A percentile compares a stretch with the other conserved stretches of the same genome.
These are phyloP conservation scores for Parascotia fuliginaria DNA, from an alignment of 2,888 invertebrate genomes.

Conservation along the genomic window DNA sequence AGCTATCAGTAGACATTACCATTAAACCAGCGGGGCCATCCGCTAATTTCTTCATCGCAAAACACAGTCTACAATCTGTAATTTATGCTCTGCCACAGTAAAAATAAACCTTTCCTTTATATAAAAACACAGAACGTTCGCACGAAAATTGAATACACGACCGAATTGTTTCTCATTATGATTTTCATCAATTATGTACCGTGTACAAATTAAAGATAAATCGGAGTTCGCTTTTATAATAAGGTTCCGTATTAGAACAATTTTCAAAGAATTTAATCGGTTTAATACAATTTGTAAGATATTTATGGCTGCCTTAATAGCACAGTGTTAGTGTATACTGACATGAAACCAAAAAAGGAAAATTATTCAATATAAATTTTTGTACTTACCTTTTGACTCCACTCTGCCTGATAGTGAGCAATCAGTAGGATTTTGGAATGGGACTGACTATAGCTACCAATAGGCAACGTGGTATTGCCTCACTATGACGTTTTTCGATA, in stretches of 20 bases:
- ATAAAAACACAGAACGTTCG: conserved; percentile 24
- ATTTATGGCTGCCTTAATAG: too few species aligned
- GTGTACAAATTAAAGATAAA: conserved; percentile 20
- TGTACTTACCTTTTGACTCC: too few species aligned
- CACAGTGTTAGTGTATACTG: too few species aligned
- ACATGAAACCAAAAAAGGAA: too few species aligned
- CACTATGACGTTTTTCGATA: too few species aligned
- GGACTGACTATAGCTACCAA: too few species aligned
- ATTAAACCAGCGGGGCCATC: neutral
- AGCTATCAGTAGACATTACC: too few species aligned
- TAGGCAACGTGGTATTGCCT: too few species aligned
- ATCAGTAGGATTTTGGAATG: too few species aligned
- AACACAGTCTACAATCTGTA: conserved; percentile 14
- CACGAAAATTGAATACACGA: conserved; percentile 42
- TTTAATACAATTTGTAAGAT: too few species aligned
- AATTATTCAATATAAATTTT: too few species aligned
- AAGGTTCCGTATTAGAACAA: conserved; percentile 4
- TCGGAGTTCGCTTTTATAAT: neutral
- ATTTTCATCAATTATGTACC: conserved; percentile 48
- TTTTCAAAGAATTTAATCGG: neutral
- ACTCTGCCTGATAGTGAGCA: too few species aligned
- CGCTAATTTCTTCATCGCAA: neutral
- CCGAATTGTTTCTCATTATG: conserved; percentile 48
- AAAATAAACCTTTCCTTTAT: conserved; percentile 36
- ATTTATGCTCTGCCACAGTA: conserved; percentile 32